Conservation (phyloP, 2,797 vertebrate genomes). For the Syngnathus rostellatus region DNA sequence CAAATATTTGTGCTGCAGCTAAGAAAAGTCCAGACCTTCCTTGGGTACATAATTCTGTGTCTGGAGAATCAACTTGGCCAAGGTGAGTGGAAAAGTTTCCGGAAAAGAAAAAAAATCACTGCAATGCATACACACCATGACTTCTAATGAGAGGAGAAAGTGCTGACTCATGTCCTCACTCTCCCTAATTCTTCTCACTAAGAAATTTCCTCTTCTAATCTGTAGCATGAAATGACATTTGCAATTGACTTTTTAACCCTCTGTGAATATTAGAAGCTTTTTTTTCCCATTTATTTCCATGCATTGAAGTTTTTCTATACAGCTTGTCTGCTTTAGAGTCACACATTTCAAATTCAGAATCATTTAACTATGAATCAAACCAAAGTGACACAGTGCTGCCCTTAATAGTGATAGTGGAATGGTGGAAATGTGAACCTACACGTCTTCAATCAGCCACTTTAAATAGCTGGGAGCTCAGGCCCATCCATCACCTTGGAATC, state of each 20-base stretch:
- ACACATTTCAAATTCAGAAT: neutral
- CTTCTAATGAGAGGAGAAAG: constrained; percentile 6
- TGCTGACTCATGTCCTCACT: neutral
- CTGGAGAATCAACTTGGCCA: constrained; percentile 5
- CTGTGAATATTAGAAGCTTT: neutral
- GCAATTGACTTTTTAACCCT: constrained; percentile 1
- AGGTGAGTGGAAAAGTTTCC: constrained; percentile 1
- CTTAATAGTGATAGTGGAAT: neutral
- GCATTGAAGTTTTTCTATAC: neutral
- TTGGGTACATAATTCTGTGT: neutral
- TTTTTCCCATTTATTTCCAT: neutral
- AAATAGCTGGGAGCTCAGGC: constrained; percentile 28
- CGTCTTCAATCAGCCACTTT: constrained; percentile 18
- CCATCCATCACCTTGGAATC: constrained; percentile 50
- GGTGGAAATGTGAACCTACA: neutral
- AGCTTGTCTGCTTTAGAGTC: neutral
- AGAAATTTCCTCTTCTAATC: constrained; percentile 1
- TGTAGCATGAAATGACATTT: constrained; percentile 1
- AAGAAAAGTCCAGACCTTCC: neutral
- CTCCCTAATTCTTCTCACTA: constrained; percentile 2
- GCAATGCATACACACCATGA: neutral
- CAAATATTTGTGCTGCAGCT: neutral
- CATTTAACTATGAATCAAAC: neutral
- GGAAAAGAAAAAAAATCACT: neutral
- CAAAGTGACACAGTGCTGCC: neutral